Evolutionary conservation across 1,140 invertebrate species (phyloP), one percentile per base, ranked within the genome.

Genomic region (Pachyrhynchus sulphureomaculatus): DNA sequence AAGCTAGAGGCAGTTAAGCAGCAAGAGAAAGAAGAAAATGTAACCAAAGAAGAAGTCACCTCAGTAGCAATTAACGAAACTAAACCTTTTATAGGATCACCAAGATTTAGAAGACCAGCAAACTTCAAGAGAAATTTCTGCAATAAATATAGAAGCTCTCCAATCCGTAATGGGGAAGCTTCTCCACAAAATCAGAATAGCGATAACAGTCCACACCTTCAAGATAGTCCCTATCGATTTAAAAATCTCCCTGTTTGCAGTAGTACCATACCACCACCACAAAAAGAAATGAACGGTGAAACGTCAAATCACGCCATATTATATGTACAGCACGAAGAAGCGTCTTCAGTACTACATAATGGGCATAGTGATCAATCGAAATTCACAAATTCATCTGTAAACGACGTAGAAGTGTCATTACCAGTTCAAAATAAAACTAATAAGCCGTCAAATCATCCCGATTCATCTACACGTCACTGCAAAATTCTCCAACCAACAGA

Each of bases 1-100:
- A 76, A 76, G 49, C 52, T 76, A 23, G 73, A 75, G 54, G 75
- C 73, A n/a, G 73, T 72, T 9, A 72, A 74, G 62, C 67, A 74
- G 56, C 69, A 71, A 51, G 67, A 69, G 36, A 26, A 45, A 9
- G 62, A 66, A 48, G 33, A 39, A 17, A 36, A 39, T 12, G 29
- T 20, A 26, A 21, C 23, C 1, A 32, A 52, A 29, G 21, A 37
- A 8, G 51, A 51, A 23, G 47, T 12, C 8, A 2, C 26, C n/a
- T 13, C 15, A 34, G 4, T 29, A 5, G 36, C 12, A 21, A 32
- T 32, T 18, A 66, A 58, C 41, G 60, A 37, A 54, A 62, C 23
- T 17, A 51, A 51, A 29, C 53, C 54, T 17, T 56, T 53, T 15
- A 26, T 24, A 42, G 47, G 32, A 34, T 34, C 39, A 1, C 39